Evolutionary conservation across 2,113 vertebrate species (phyloP), one percentile per base, ranked within the genome.

Genomic region (Sterrhoptilus dennistouni): DNA sequence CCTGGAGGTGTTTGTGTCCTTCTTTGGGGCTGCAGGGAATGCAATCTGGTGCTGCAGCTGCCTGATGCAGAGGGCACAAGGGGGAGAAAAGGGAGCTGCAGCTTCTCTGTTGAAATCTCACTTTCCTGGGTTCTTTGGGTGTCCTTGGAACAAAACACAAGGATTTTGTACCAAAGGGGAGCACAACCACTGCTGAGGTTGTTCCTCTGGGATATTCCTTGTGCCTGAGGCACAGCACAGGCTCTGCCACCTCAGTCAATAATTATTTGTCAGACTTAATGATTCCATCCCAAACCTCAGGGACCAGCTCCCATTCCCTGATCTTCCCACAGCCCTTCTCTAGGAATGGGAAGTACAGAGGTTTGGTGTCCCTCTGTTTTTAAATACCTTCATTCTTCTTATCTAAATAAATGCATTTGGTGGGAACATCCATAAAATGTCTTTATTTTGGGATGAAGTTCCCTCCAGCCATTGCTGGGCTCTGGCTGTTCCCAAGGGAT

Each of bases 1-100:
- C 91, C 83, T 53, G 83, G 22, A 87, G 54, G 18, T 45, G 83
- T 87, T 69, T 0, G 74, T 89, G 92, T 93, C 87, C 89, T 87
- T 70, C 12, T 68, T 74, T 87, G 85, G 82, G 95, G 79, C 91
- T 72, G 54, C 45, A 74, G 53, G 70, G 70, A 47, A 2, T 3
- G 54, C 54, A 27, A 69, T 31, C 23, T 1, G 0, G 23, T 24
- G 44, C 13, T 27, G 49, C 22, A 54, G 77, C 65, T 17, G 64
- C 66, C 87, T 2, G 10, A 53, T 53, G 45, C 52, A 59, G 8
- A 17, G 60, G 13, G 36, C 3, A 28, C 12, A 33, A 33, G 36
- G 28, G 20, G 29, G n/a, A 61, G 9, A 3, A 25, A 24, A 53
- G 10, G 79, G 42, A 76, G 11, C 29, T 69, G 79, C 70, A 63